These are phyloP conservation scores for Varanus salvator DNA, from an alignment of 2,113 vertebrate genomes.

Conservation along the genomic window DNA sequence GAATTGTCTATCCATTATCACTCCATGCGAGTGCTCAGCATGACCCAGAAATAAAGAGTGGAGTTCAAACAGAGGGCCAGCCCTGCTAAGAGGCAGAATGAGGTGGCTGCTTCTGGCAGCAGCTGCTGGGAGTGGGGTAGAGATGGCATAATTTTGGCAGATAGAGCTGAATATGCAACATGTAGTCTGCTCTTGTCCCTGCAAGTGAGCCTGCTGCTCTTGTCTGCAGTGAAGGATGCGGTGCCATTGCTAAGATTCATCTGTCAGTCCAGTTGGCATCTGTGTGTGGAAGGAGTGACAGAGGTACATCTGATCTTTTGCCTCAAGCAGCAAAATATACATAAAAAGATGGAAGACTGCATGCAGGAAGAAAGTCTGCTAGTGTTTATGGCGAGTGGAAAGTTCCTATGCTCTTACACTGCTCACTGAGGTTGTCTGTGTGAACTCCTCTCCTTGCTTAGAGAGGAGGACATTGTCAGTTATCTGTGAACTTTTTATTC, in stretches of 20 bases:
- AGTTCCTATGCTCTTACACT: not conserved
- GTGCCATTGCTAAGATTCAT: too few species aligned
- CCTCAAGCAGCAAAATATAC: not conserved
- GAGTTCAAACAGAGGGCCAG: not conserved
- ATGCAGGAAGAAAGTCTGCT: not conserved
- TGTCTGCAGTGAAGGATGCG: not conserved
- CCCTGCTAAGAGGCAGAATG: not conserved
- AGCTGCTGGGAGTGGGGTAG: not conserved
- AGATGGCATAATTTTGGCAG: not conserved
- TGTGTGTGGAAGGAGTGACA: not conserved
- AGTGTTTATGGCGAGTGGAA: not conserved
- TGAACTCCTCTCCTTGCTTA: not conserved
- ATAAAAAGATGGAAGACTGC: not conserved
- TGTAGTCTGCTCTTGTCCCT: not conserved
- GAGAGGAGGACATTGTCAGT: not conserved
- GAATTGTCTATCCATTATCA: not conserved
- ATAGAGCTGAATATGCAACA: not conserved
- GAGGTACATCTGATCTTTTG: not conserved
- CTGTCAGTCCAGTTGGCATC: not conserved
- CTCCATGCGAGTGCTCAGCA: not conserved
- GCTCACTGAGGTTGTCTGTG: not conserved
- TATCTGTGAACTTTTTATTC: not conserved
- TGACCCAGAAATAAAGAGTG: not conserved
- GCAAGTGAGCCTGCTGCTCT: not conserved
- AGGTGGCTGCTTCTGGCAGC: too few species aligned